These are phyloP conservation scores for Drosophila quinaria DNA, from an alignment of 2,888 invertebrate species.

Conservation along the genomic window DNA sequence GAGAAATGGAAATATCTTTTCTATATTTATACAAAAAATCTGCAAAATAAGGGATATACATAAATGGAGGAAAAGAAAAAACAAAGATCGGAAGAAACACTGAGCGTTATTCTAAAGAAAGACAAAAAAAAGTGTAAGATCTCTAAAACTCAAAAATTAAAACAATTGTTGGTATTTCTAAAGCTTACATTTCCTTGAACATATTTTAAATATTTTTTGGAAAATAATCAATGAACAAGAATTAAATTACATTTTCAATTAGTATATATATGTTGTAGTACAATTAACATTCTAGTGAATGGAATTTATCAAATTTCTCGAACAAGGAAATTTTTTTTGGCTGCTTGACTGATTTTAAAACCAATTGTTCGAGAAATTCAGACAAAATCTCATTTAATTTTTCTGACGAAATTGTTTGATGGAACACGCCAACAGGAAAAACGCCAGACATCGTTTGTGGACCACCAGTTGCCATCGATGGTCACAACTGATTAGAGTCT, in stretches of 20 bases:
- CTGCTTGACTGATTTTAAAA: too few species aligned
- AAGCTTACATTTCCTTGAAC: too few species aligned
- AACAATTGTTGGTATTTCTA: neutral
- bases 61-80: neutral
- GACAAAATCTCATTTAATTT: neutral
- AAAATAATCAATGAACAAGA: too few species aligned
- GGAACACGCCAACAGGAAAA: slow-evolving; percentile 28
- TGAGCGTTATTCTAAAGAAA: neutral
- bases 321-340: too few species aligned
- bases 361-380: neutral
- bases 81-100: neutral
- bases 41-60: neutral
- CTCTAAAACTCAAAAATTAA: neutral
- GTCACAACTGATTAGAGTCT: slow-evolving; percentile 76
- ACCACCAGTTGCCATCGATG: slow-evolving; percentile 75
- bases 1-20: neutral
- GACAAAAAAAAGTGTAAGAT: neutral
- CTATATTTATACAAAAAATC: neutral
- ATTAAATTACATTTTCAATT: too few species aligned
- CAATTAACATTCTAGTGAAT: too few species aligned
- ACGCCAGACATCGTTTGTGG: neutral
- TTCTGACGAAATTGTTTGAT: neutral
- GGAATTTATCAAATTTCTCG: too few species aligned
- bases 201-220: too few species aligned
- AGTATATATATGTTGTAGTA: too few species aligned